These are phyloP conservation scores for Steinernema carpocapsae DNA, from an alignment of 2,888 invertebrate genomes.

Conservation along the genomic window DNA sequence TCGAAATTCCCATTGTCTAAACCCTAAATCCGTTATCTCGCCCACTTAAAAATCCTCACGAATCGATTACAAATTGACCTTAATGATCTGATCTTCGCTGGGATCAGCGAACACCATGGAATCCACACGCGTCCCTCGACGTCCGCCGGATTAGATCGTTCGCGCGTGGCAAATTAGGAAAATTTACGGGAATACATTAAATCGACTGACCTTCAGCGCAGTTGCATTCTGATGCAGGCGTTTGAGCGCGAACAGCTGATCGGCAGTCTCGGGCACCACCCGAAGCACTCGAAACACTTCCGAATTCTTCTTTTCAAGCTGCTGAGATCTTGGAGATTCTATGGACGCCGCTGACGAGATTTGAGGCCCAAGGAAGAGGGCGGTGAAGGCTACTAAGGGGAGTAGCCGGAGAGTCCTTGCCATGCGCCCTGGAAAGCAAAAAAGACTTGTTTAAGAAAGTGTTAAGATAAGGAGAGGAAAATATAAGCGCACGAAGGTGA, in stretches of 20 bases:
- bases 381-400: neutral
- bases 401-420: constrained; percentile 18
- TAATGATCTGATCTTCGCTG: too few relatives aligned
- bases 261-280: constrained; percentile 41
- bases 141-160: neutral
- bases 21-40: too few relatives aligned
- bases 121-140: neutral
- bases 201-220: constrained; percentile 38
- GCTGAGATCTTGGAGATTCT: too few relatives aligned
- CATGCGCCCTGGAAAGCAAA: constrained; percentile 15
- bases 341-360: too few relatives aligned
- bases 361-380: neutral
- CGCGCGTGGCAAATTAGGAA: constrained; percentile 22
- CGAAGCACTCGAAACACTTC: constrained; percentile 38
- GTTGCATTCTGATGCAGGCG: constrained; percentile 40
- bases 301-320: too few relatives aligned
- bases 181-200: constrained; percentile 21
- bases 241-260: constrained; percentile 41
- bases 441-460: neutral
- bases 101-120: neutral
- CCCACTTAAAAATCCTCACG: too few relatives aligned
- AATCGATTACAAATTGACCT: too few relatives aligned
- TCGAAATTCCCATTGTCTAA: too few relatives aligned
- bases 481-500: neutral
- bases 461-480: neutral